phyloP scores from a whole-genome alignment of 1,140 invertebrate genomes.

The Dendrolimus punctatus region DNA sequence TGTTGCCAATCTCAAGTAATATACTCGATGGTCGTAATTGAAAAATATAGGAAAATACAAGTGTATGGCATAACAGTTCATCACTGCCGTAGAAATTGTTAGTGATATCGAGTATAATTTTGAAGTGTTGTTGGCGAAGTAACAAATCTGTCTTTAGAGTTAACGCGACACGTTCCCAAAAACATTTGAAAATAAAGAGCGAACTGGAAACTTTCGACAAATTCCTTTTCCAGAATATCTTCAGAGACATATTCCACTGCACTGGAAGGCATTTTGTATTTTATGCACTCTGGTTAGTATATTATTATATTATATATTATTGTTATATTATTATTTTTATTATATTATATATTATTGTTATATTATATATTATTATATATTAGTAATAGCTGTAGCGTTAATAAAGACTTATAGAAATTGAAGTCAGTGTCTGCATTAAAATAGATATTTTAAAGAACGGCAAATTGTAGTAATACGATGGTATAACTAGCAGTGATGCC shows the following conservation, averaged over 20 bases:
- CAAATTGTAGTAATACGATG: conserved; percentile 22
- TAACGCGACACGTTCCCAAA: conserved; percentile 28
- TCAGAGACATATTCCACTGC: conserved; percentile 31
- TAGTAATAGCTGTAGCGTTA: too few species aligned
- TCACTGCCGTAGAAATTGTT: conserved; percentile 8
- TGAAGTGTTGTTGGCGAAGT: conserved; percentile 29
- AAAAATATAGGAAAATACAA: conserved; percentile 12
- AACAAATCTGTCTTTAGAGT: conserved; percentile 33
- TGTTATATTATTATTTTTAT: too few species aligned
- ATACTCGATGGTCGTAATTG: conserved; percentile 11
- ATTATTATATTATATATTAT: too few species aligned
- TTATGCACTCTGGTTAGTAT: too few species aligned
- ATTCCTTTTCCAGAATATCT: conserved; percentile 36
- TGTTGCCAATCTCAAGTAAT: conserved; percentile 9
- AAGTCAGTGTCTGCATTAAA: neutral
- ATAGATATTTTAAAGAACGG: conserved; percentile 11
- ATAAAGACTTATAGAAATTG: neutral
- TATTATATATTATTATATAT: too few species aligned
- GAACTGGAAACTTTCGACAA: conserved; percentile 22
- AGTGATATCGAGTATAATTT: conserved; percentile 28
- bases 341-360: too few species aligned
- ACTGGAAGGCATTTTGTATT: neutral
- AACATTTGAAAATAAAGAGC: conserved; percentile 24
- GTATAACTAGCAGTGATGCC: conserved; percentile 18
- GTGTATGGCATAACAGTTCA: conserved; percentile 11